Base-by-base conservation (phyloP, 2,797 vertebrate species). In the Lepus oiostolus region DNA sequence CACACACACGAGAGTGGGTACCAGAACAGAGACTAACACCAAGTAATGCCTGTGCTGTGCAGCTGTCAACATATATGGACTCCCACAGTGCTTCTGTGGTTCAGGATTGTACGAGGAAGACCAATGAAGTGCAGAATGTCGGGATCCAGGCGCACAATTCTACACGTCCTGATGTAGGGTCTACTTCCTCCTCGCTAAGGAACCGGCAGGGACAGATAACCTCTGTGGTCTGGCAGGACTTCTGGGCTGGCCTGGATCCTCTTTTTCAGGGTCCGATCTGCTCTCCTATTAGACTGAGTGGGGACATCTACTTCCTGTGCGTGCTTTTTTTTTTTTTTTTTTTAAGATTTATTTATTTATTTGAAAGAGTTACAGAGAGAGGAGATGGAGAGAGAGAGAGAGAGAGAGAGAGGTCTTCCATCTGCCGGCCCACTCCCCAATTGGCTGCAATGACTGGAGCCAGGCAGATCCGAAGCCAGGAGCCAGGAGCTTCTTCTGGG, bases 61-160 rank as follows among this genome's bases (percentile, higher is more conserved):
- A 79, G 35, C n/a, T 85, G n/a, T 62, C 6, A 70, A 60, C 63
- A 85, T 67, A 63, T 26, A 83, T 26, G 52, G 71, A 52, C 80
- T 76, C 35, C 72, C 35, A 58, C 47, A 87, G 67, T 67, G 47
- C 67, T 52, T 90, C 10, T 17, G 7, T 35, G 71, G 47, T 47
- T 85, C 35, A 32, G 13, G 67, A 81, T 65, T 63, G 42, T 50
- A 30, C 26, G 38, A 91, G 75, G 22, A 85, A 83, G 77, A 90
- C 22, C 68, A 84, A 86, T 26, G 52, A 30, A 77, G 70, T 85
- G 26, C 58, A 68, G 63, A 68, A 77, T 4, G 52, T 42, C 7
- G 60, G 74, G 67, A 58, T 21, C 42, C 22, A 63, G 32, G 65
- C 24, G 60, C 24, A 24, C 35, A 42, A 2, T 30, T 58, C 28